These are phyloP conservation scores for Diabrotica balteata DNA, from an alignment of 2,888 invertebrate genomes.

Conservation along the genomic window DNA sequence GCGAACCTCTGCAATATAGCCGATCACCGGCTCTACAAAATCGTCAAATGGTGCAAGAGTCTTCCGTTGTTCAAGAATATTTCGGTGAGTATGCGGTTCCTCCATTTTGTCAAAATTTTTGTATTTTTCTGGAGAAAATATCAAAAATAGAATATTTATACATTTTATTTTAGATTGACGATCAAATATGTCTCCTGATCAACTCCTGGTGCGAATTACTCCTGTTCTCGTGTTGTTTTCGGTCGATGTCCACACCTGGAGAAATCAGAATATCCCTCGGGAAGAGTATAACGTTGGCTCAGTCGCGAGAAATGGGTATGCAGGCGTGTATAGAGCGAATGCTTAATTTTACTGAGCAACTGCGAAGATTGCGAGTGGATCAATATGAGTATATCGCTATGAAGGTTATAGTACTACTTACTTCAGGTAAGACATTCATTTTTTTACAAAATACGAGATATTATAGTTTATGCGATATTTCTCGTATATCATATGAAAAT, in stretches of 20 bases:
- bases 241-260: constrained; percentile 89
- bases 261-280: constrained; percentile 76
- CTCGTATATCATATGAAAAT: no score
- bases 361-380: constrained; percentile 88
- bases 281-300: constrained; percentile 70
- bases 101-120: no score
- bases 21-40: constrained; percentile 94
- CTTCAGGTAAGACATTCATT: constrained; percentile 72
- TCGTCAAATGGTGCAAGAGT: constrained; percentile 98
- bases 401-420: constrained; percentile 91
- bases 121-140: not conserved
- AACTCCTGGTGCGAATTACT: constrained; percentile 97
- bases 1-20: constrained; percentile 93
- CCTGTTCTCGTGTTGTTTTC: constrained; percentile 92
- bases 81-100: constrained; percentile 67
- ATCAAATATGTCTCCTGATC: constrained; percentile 94
- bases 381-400: constrained; percentile 96
- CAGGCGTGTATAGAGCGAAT: constrained; percentile 92
- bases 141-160: not conserved
- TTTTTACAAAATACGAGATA: no score
- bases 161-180: constrained; percentile 80
- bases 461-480: no score
- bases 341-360: constrained; percentile 92
- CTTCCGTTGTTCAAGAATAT: constrained; percentile 96
- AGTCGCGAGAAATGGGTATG: constrained; percentile 76